Percentiles rank a stretch among this genome's conserved stretches.
These are phyloP conservation scores for Dynastes hyllus DNA, from an alignment of 2,888 invertebrate genomes.

Conservation along the genomic window DNA sequence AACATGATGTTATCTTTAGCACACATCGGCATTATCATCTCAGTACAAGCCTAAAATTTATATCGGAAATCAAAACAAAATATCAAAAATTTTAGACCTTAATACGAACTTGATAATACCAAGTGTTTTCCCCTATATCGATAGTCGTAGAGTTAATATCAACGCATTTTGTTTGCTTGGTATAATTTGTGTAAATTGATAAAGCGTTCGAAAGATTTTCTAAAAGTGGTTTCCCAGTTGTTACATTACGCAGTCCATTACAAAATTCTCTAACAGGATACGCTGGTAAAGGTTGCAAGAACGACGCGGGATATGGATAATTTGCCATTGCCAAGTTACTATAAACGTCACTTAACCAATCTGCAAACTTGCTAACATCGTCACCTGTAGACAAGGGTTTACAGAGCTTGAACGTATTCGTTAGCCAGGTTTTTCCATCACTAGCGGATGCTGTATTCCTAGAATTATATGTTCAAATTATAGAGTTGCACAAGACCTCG, in stretches of 20 bases:
- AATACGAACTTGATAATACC: conserved; percentile 85
- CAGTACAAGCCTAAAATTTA: conserved; percentile 85
- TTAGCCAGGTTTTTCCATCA: conserved; percentile 81
- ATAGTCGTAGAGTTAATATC: conserved; percentile 74
- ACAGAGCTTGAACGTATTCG: conserved; percentile 85
- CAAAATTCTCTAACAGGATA: conserved; percentile 85
- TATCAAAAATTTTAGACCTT: background rate
- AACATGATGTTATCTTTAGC: conserved; percentile 84
- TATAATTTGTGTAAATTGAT: conserved; percentile 87
- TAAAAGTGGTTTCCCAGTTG: conserved; percentile 74
- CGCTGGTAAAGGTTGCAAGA: conserved; percentile 88
- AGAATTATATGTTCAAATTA: conserved; percentile 54
- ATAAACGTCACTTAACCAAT: conserved; percentile 83
- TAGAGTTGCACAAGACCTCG: too few species aligned
- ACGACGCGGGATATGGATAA: conserved; percentile 92
- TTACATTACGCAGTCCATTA: conserved; percentile 71
- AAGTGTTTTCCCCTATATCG: conserved; percentile 80
- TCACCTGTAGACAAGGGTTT: conserved; percentile 76
- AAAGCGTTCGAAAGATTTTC: conserved; percentile 80
- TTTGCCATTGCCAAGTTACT: conserved; percentile 93
- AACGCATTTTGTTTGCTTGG: conserved; percentile 81
- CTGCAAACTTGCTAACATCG: conserved; percentile 76
- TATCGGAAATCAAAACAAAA: background rate
- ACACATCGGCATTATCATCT: conserved; percentile 98
- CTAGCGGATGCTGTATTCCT: conserved; percentile 74